phyloP scores from a whole-genome alignment of 2,888 invertebrate genomes.

The Leptothorax acervorum region DNA sequence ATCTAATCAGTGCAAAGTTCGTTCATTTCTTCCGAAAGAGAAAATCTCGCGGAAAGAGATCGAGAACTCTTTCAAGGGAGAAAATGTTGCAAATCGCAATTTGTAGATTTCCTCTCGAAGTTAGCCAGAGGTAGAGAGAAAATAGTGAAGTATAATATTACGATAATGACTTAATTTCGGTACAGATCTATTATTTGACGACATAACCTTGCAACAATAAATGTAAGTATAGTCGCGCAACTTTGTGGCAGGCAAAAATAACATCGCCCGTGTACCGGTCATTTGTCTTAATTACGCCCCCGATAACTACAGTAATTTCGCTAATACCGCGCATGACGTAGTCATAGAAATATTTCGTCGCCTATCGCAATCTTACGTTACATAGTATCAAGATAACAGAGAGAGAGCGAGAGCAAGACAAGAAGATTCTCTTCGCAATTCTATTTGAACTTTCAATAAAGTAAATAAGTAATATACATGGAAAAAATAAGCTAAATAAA shows the following conservation, averaged over 20 bases:
- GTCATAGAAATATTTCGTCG: conserved; percentile 58
- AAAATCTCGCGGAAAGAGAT: not conserved
- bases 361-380: conserved; percentile 41
- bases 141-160: conserved; percentile 40
- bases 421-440: not conserved
- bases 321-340: conserved; percentile 42
- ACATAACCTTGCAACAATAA: conserved; percentile 32
- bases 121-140: not conserved
- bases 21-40: conserved; percentile 10
- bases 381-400: not conserved
- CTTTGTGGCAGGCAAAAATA: conserved; percentile 50
- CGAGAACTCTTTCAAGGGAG: not conserved
- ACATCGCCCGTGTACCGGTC: conserved; percentile 13
- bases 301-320: conserved; percentile 50
- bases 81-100: conserved; percentile 29
- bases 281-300: conserved; percentile 62
- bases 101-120: conserved; percentile 15
- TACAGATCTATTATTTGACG: conserved; percentile 27
- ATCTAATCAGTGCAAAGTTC: conserved; percentile 13
- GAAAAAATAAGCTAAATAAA: not conserved
- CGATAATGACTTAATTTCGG: conserved; percentile 22
- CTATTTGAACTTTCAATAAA: not conserved
- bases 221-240: conserved; percentile 46
- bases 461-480: not conserved
- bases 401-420: not conserved